A percentile compares a stretch with the other conserved stretches of the same genome.
These are phyloP conservation scores for Tenrec ecaudatus DNA, from an alignment of 2,113 vertebrate genomes.

Conservation along the genomic window DNA sequence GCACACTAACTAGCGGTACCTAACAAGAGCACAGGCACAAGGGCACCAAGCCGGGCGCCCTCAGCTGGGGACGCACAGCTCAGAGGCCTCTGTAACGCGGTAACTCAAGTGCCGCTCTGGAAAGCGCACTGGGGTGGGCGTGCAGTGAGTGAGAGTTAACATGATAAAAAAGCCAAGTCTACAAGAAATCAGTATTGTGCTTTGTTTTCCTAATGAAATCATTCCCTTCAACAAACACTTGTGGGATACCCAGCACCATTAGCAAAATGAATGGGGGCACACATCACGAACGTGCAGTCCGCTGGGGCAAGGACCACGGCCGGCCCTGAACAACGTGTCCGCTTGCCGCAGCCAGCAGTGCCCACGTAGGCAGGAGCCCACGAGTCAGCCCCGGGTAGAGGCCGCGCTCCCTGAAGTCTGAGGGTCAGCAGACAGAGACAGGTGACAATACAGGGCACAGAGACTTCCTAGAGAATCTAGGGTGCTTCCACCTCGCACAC, in stretches of 20 bases:
- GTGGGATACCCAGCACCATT: background rate
- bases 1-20: too few relatives aligned
- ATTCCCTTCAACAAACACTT: background rate
- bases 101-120: background rate
- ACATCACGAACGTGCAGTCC: background rate
- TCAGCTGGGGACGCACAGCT: background rate
- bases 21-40: accelerated
- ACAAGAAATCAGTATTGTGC: background rate
- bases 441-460: background rate
- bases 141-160: background rate
- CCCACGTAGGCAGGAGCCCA: accelerated
- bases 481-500: conserved; percentile 39
- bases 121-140: background rate
- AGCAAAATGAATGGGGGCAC: background rate
- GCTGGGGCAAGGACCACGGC: background rate
- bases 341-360: background rate
- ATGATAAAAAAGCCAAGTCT: background rate
- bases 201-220: background rate
- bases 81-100: accelerated
- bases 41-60: too few relatives aligned
- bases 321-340: background rate
- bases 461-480: background rate
- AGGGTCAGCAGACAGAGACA: background rate
- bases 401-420: background rate
- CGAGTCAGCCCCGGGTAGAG: background rate